Conservation (phyloP, 2,888 invertebrate genomes). For the Protophormia terraenovae region DNA sequence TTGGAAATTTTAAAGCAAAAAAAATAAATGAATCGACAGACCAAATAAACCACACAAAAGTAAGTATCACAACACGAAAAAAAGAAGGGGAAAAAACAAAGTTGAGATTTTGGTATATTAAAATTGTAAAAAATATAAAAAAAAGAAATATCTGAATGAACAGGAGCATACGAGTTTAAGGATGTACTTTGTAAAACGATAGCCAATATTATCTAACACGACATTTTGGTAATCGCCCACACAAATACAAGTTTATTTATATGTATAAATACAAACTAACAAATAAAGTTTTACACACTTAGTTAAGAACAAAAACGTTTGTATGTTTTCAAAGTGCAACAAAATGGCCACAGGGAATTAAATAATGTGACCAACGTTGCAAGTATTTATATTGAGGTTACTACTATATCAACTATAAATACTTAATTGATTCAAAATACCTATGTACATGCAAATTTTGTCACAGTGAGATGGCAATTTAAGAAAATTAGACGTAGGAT, state of each 20-base stretch:
- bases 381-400: too few species aligned
- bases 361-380: too few species aligned
- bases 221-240: constrained; percentile 55
- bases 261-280: not conserved
- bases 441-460: too few species aligned
- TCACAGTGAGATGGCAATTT: too few species aligned
- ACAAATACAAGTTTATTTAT: not conserved
- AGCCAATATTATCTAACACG: constrained; percentile 48
- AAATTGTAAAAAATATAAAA: not conserved
- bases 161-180: constrained; percentile 26
- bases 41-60: constrained; percentile 48
- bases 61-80: constrained; percentile 29
- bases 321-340: too few species aligned
- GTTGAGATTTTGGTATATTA: not conserved
- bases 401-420: too few species aligned
- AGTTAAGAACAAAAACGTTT: too few species aligned
- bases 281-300: not conserved
- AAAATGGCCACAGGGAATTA: too few species aligned
- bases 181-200: constrained; percentile 47
- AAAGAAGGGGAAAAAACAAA: not conserved
- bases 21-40: constrained; percentile 6
- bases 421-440: too few species aligned
- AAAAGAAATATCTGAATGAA: not conserved
- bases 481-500: too few species aligned
- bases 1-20: not conserved